Base-by-base conservation (phyloP, 2,113 vertebrate species). In the Tachysurus vachellii region DNA sequence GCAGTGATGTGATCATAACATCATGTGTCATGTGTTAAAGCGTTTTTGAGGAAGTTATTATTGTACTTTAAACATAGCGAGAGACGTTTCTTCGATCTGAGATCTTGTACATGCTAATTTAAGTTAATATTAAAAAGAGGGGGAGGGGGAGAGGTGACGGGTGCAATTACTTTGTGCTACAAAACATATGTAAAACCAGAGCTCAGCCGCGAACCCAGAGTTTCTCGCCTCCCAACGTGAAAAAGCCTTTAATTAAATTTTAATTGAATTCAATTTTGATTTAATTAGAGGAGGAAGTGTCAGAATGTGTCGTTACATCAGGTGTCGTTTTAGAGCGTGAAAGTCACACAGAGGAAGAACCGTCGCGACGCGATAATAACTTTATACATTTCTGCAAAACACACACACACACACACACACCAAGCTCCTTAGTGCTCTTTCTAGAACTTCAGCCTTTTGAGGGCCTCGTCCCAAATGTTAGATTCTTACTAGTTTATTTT, bases 271-370 rank as follows among this genome's bases (percentile, higher is more conserved):
- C 5, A 44, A 81, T 81, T 96, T 95, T 95, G 95, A 96, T 97
- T 96, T 95, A 95, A 96, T 97, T 96, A 95, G 95, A 96, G 95
- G 79, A 53, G 71, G 80, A 73, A 83, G 77, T 31, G 31, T 62
- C 70, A 47, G 57, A 82, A 80, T 90, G 91, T 91, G 93, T 92
- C 85, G 89, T 92, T 90, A 93, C 92, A 93, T 94, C 91, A 88
- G 90, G 91, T 92, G 91, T 90, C 90, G 90, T 89, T 79, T 82
- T 62, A 9, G 89, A 79, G 94, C 93, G 93, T 92, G 93, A 96
- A 94, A 92, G 84, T 94, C 92, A 90, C 93, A 93, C 93, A 87
- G 92, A 75, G 76, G 80, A 75, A 61, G 64, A 80, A 89, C 89
- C 88, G 90, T 89, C 31, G 89, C 57, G 61, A 19, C 86, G 90